These are phyloP conservation scores for Burhinus bistriatus DNA, from an alignment of 2,113 vertebrate species.

Conservation along the genomic window DNA sequence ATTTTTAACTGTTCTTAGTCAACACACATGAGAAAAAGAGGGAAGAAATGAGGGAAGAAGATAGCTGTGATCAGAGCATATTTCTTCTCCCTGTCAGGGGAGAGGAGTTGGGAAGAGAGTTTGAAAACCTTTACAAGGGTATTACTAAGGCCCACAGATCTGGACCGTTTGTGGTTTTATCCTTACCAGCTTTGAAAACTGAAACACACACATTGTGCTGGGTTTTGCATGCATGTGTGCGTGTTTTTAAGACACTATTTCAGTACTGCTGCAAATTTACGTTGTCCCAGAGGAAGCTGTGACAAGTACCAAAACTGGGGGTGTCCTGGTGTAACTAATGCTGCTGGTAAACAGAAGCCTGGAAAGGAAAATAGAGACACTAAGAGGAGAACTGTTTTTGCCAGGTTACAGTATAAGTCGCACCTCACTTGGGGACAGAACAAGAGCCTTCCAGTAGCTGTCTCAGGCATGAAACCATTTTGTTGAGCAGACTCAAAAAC, in stretches of 20 bases:
- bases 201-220: too few species aligned
- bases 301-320: neutral
- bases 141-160: neutral
- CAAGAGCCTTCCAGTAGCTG: neutral
- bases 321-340: too few species aligned
- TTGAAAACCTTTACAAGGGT: neutral
- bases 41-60: neutral
- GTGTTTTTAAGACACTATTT: too few species aligned
- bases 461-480: neutral
- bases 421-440: too few species aligned
- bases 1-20: neutral
- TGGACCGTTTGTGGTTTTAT: neutral
- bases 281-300: neutral
- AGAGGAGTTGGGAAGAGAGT: neutral
- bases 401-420: neutral
- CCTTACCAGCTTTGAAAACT: too few species aligned
- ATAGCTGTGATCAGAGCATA: neutral
- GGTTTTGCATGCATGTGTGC: too few species aligned
- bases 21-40: neutral
- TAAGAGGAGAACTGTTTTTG: neutral
- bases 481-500: neutral
- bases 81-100: neutral
- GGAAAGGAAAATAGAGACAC: neutral
- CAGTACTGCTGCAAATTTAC: too few species aligned
- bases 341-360: neutral